Evolutionary conservation across 2,888 invertebrate species (phyloP), one percentile per base, ranked within the genome.

Genomic region (Caradrina kadenii): DNA sequence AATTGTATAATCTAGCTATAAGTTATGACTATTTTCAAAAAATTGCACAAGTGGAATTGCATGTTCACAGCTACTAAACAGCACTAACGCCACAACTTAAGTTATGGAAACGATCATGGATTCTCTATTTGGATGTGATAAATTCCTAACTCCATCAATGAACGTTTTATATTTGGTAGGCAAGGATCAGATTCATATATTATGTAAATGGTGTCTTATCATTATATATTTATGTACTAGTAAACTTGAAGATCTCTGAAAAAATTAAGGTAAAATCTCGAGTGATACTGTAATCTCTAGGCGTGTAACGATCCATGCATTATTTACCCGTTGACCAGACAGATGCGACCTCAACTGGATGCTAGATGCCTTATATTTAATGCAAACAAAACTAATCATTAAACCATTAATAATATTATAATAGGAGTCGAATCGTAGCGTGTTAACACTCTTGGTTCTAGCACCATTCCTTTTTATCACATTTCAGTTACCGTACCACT

Each of bases 381-480:
- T 93, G 94, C 92, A 93, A 93, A 92, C 84, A 92, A n/a, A 94
- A 95, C 95, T 95, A 95, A 95, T 92, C 89, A 91, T 93, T 91
- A 92, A 93, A 94, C 94, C 92, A 91, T 93, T 93, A 91, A 92
- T 93, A 92, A 93, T 92, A 94, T 92, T 93, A 95, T 91, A 94
- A 93, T 95, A 96, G 95, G 93, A 96, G 96, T 95, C 95, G 95
- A 95, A 95, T 95, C 95, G 95, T 94, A 94, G 94, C 96, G 95
- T 94, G 94, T 95, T 94, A 93, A 94, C 96, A 96, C 95, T 94
- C 94, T 93, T 94, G 96, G 94, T 96, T 95, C 95, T 96, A 96
- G 96, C 96, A 96, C 96, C 96, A 96, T 96, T 94, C 96, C 96
- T 92, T 96, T 96, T 95, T 96, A 96, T 96, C 96, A 96, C 96